Base-by-base conservation (phyloP, 2,888 invertebrate genomes). In the Baronia brevicornis region DNA sequence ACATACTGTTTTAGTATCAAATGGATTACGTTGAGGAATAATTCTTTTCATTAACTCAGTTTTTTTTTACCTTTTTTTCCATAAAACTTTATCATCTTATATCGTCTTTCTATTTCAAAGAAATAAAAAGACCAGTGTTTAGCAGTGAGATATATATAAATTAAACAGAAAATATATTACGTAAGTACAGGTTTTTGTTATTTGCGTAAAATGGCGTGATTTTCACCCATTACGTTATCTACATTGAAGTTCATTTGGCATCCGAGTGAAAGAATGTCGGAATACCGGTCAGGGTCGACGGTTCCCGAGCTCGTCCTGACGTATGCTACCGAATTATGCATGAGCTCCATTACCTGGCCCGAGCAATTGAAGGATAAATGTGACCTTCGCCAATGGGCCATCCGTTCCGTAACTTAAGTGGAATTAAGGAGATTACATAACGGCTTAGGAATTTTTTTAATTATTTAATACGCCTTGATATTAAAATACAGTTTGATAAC, bases 301-400 rank as follows among this genome's bases (percentile, higher is more conserved):
- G 15, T 31, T 22, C 27, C 17, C 10, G 31, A 23, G 27, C 28
- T 14, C 15, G 18, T 31, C 31, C 32, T 36, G 27, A 36, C 27
- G 20, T 28, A 23, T 31, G 11, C 36, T 24, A 24, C 22, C 36
- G 48, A 54, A 54, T 55, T 51, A 55, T 59, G 43, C 46, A 51
- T 54, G 51, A 49, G 43, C 33, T 33, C 42, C 44, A 44, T 57
- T 53, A 60, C 57, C 54, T 55, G 53, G 46, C 51, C 56, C 48
- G 41, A 48, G 40, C 54, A 58, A 58, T 59, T 60, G 54, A 50
- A 54, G 55, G 51, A 51, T 49, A 51, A 48, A 51, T 48, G 48
- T 28, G 44, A 44, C 48, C 46, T 46, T 46, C 39, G 46, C 39
- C 43, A 38, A 41, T 41, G 38, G 39, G 33, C 24, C 38, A 23